These are phyloP conservation scores for Drosophila atripex DNA, from an alignment of 2,888 invertebrate genomes.

Conservation along the genomic window DNA sequence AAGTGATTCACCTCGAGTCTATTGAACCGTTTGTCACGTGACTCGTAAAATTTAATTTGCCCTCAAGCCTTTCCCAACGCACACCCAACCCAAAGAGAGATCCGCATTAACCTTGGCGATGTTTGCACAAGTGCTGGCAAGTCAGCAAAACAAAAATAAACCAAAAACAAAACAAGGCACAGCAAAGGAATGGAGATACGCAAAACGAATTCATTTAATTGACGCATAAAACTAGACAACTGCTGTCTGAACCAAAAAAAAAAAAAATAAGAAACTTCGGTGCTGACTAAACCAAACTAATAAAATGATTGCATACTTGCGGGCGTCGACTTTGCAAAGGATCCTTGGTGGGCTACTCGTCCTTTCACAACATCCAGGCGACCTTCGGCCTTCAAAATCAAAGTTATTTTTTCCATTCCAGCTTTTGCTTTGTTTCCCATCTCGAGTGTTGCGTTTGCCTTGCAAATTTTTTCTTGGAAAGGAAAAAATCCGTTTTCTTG, in stretches of 20 bases:
- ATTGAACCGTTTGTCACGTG: conserved; percentile 33
- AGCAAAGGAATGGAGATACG: conserved; percentile 13
- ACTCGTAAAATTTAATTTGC: conserved; percentile 20
- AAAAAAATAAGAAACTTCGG: not conserved
- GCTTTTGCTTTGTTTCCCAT: not conserved
- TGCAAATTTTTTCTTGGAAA: conserved; percentile 10
- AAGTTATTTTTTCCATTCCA: conserved; percentile 7
- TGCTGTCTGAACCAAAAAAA: not conserved
- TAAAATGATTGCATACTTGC: conserved; percentile 37
- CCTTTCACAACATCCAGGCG: conserved; percentile 8
- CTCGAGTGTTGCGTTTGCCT: conserved; percentile 3
- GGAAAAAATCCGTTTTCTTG: not conserved
- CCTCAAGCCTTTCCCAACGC: conserved; percentile 25
- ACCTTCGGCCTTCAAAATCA: conserved; percentile 31
- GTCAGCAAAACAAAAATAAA: conserved; percentile 30
- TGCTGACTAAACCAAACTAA: conserved; percentile 10
- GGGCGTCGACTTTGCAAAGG: conserved; percentile 5
- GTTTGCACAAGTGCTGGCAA: conserved; percentile 58
- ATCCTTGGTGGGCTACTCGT: not conserved
- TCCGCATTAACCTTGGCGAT: conserved; percentile 59
- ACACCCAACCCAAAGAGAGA: conserved; percentile 28
- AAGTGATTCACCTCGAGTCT: conserved; percentile 18
- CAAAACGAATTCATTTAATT: conserved; percentile 28
- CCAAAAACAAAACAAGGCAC: conserved; percentile 1
- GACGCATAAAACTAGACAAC: conserved; percentile 39